Percentiles rank a stretch among this genome's conserved stretches.
Evolutionary conservation across 1,140 invertebrate genomes (phyloP).

Genomic region (Lordiphosa collinella): DNA sequence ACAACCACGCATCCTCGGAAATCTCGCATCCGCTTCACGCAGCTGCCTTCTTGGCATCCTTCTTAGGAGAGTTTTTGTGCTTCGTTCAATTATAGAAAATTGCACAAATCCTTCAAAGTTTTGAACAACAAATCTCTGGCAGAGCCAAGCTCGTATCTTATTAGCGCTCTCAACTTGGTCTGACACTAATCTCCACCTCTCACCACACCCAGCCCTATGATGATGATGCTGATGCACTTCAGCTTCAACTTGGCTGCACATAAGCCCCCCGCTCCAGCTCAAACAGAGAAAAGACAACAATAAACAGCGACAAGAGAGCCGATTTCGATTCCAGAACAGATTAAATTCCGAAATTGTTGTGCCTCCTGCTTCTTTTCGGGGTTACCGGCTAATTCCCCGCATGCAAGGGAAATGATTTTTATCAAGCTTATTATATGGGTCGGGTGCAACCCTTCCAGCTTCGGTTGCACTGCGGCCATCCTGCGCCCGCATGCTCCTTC

Average conservation of each 20-base stretch:
- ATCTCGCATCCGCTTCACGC: too few relatives aligned
- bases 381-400: conserved; percentile 51
- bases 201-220: conserved; percentile 4
- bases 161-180: conserved; percentile 57
- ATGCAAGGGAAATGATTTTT: conserved; percentile 69
- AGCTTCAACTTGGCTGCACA: conserved; percentile 66
- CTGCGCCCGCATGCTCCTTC: conserved; percentile 25
- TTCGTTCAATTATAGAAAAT: conserved; percentile 64
- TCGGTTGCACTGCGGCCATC: too few relatives aligned
- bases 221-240: conserved; percentile 29
- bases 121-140: conserved; percentile 16
- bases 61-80: background rate
- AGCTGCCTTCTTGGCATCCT: too few relatives aligned
- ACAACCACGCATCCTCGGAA: too few relatives aligned
- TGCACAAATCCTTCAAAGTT: conserved; percentile 67
- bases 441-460: conserved; percentile 16
- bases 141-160: conserved; percentile 50
- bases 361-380: conserved; percentile 2
- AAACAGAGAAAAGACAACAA: conserved; percentile 26
- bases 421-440: conserved; percentile 74
- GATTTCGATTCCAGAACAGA: conserved; percentile 36
- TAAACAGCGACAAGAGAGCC: conserved; percentile 11
- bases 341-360: conserved; percentile 54
- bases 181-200: conserved; percentile 55
- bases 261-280: conserved; percentile 42